Conservation (phyloP, 2,888 invertebrate genomes). For the Aphrophora alni region DNA sequence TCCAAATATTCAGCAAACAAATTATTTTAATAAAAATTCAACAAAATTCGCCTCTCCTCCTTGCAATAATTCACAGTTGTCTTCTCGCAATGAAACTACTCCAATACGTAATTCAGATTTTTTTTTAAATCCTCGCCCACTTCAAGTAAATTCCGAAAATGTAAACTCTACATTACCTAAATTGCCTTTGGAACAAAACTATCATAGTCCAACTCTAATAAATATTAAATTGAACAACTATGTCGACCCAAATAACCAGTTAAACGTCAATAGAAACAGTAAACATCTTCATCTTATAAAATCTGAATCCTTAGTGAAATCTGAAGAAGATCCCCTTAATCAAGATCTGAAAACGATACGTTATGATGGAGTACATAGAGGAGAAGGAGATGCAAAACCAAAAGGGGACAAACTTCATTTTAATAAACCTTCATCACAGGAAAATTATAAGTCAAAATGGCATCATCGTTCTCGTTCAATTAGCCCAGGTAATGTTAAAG, state of each 20-base stretch:
- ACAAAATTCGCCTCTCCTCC: not conserved
- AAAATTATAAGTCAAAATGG: not conserved
- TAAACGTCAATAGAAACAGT: too few relatives aligned
- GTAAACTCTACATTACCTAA: not conserved
- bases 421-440: not conserved
- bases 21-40: not conserved
- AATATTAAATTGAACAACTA: not conserved
- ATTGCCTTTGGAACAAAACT: not conserved
- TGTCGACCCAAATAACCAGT: not conserved
- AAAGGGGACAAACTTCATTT: not conserved
- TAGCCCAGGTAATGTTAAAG: not conserved
- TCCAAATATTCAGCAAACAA: not conserved
- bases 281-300: not conserved
- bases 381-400: not conserved
- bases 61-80: not conserved
- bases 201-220: not conserved
- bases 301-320: not conserved
- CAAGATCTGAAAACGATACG: not conserved
- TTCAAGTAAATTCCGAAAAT: not conserved
- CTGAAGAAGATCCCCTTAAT: not conserved
- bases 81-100: too few relatives aligned
- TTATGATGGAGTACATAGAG: not conserved
- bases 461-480: not conserved
- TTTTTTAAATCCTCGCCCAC: not conserved
- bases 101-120: not conserved